A percentile compares a stretch with the other conserved stretches of the same genome.
phyloP scores from a whole-genome alignment of 2,888 invertebrate genomes.

The Lymantria dispar region DNA sequence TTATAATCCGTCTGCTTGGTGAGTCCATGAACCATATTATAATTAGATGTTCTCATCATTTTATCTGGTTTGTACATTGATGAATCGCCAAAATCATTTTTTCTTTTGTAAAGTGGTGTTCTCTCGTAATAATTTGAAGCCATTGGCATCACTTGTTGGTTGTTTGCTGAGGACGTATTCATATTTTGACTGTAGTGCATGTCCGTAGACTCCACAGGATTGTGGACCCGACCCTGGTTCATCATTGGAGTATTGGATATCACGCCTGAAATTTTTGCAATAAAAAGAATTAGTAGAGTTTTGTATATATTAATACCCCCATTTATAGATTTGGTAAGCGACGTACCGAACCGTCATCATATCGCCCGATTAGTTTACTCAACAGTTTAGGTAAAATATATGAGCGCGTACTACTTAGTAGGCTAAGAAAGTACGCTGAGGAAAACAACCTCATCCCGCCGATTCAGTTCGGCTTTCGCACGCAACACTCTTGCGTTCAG shows the following conservation, averaged over 20 bases:
- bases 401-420: no score
- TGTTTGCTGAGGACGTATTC: constrained; percentile 44
- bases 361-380: no score
- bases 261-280: constrained; percentile 51
- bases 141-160: constrained; percentile 58
- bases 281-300: neutral
- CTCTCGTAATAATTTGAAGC: constrained; percentile 67
- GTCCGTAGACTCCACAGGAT: constrained; percentile 67
- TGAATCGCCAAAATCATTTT: constrained; percentile 68
- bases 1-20: constrained; percentile 59
- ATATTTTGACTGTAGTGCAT: constrained; percentile 64
- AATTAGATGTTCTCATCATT: constrained; percentile 64
- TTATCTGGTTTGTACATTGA: constrained; percentile 67
- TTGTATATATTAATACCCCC: neutral
- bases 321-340: no score
- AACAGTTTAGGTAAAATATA: no score
- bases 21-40: constrained; percentile 58
- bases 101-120: constrained; percentile 61
- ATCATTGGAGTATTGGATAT: constrained; percentile 63
- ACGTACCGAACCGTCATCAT: no score
- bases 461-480: no score
- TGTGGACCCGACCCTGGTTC: constrained; percentile 59
- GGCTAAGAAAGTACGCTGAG: no score
- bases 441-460: no score
- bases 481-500: no score